Conservation (phyloP, 2,797 vertebrate genomes). For the Oreochromis grahami region DNA sequence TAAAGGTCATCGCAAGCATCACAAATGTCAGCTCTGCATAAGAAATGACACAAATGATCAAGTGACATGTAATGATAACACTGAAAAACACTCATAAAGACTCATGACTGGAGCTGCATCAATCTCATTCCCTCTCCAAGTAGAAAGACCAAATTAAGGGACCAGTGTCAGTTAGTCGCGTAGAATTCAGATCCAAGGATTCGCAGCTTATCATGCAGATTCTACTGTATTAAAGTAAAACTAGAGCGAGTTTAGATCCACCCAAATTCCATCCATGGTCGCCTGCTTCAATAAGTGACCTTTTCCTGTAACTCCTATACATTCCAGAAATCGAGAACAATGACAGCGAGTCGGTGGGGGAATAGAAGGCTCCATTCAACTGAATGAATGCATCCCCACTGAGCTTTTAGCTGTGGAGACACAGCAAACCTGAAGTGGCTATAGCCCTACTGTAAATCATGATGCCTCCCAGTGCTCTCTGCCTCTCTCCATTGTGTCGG, state of each 20-base stretch:
- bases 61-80: background rate
- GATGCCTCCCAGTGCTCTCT: constrained; percentile 50
- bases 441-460: constrained; percentile 54
- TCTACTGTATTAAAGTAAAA: background rate
- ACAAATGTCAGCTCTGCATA: background rate
- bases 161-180: rapidly evolving
- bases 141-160: background rate
- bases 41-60: background rate
- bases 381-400: constrained; percentile 37
- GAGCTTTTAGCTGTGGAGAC: constrained; percentile 44
- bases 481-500: constrained; percentile 50
- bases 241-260: background rate
- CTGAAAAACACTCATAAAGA: background rate
- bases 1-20: background rate
- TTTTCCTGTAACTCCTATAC: background rate
- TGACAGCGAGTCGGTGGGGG: background rate
- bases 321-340: constrained; percentile 20
- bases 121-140: background rate
- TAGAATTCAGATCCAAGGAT: background rate
- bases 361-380: constrained; percentile 10
- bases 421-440: constrained; percentile 51
- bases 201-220: background rate
- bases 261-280: background rate
- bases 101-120: background rate
- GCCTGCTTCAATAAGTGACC: constrained; percentile 7